These are phyloP conservation scores for Carpatolechia fugitivella DNA, from an alignment of 2,888 invertebrate species.

Conservation along the genomic window DNA sequence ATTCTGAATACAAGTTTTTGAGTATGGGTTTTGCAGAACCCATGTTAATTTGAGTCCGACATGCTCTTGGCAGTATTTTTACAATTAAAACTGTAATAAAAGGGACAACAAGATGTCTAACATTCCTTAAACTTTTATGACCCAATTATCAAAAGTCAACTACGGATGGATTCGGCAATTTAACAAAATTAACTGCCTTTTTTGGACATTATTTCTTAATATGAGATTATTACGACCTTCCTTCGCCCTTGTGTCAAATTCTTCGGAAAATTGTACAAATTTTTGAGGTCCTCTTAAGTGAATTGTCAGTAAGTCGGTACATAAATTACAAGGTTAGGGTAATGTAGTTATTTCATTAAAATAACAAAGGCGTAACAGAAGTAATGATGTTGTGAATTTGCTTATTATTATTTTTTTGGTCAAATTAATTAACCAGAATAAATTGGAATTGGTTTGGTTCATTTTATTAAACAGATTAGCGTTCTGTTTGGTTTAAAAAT, in stretches of 20 bases:
- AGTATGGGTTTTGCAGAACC: too few relatives aligned
- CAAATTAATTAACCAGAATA: background rate
- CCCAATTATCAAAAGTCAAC: constrained; percentile 21
- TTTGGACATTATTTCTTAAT: constrained; percentile 20
- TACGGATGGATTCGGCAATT: constrained; percentile 20
- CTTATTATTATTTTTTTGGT: background rate
- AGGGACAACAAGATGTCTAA: constrained; percentile 13
- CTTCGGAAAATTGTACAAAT: constrained; percentile 22
- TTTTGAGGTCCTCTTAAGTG: constrained; percentile 13
- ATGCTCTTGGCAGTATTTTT: too few relatives aligned
- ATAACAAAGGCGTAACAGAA: background rate
- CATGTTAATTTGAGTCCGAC: too few relatives aligned
- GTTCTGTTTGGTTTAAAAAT: too few relatives aligned
- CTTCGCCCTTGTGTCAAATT: constrained; percentile 33
- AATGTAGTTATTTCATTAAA: background rate
- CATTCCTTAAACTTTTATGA: constrained; percentile 7
- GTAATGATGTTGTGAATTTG: background rate
- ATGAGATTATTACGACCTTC: constrained; percentile 30
- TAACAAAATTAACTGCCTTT: background rate
- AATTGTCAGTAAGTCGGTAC: background rate
- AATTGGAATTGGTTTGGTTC: background rate
- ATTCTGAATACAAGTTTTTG: too few relatives aligned
- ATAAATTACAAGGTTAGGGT: background rate
- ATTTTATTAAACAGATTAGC: background rate
- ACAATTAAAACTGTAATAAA: background rate